Conservation (phyloP, 1,140 invertebrate species). For the Monomorium pharaonis region DNA sequence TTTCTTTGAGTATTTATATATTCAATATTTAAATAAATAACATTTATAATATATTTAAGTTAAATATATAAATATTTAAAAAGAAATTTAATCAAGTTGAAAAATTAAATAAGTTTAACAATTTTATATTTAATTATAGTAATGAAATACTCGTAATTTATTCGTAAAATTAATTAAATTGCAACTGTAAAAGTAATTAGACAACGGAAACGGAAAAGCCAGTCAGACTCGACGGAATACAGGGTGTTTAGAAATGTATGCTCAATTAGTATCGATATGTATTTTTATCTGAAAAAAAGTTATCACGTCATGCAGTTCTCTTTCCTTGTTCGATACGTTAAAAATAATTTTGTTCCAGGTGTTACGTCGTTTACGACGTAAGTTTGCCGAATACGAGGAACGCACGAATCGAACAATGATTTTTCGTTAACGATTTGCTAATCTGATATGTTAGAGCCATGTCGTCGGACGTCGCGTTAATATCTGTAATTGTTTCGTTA, state of each 20-base stretch:
- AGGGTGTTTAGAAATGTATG: conserved; percentile 52
- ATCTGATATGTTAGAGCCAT: neutral
- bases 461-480: neutral
- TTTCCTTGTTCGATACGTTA: neutral
- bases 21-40: no score
- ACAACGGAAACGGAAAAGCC: neutral
- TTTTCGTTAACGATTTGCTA: conserved; percentile 15
- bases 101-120: no score
- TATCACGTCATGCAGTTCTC: neutral
- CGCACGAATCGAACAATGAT: conserved; percentile 3
- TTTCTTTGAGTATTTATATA: no score
- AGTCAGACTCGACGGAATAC: conserved; percentile 1
- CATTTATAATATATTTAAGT: no score
- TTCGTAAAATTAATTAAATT: neutral
- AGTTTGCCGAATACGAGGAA: neutral
- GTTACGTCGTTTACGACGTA: conserved; percentile 10
- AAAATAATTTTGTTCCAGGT: conserved; percentile 55
- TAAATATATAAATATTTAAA: no score
- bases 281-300: neutral
- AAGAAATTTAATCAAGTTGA: no score
- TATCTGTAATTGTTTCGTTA: neutral
- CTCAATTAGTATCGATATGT: neutral
- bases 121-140: no score
- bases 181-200: neutral
- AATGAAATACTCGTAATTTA: neutral